These are phyloP conservation scores for Ophion slaviceki DNA, from an alignment of 2,888 invertebrate genomes.

Conservation along the genomic window DNA sequence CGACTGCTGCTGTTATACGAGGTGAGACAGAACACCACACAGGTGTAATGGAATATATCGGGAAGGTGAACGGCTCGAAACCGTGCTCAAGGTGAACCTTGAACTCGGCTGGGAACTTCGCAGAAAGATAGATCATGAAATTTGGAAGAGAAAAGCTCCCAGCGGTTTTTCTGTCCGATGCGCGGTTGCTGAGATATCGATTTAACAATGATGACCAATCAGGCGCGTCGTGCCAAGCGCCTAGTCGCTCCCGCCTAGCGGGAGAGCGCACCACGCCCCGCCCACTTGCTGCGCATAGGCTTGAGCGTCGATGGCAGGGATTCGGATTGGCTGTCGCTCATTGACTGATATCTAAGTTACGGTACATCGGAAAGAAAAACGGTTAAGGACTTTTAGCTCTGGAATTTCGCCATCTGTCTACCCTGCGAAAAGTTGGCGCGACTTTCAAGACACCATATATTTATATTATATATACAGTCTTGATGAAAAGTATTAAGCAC, in stretches of 20 bases:
- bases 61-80: neutral
- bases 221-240: neutral
- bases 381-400: neutral
- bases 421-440: neutral
- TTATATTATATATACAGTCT: too few relatives aligned
- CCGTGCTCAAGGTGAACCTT: neutral
- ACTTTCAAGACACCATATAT: too few relatives aligned
- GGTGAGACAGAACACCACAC: conserved; percentile 6
- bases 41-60: conserved; percentile 54
- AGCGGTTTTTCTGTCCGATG: neutral
- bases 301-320: neutral
- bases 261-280: neutral
- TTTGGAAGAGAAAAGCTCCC: neutral
- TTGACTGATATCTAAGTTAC: neutral
- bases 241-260: neutral
- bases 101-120: neutral
- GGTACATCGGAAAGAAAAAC: neutral
- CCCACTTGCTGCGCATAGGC: neutral
- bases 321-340: neutral
- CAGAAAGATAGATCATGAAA: neutral
- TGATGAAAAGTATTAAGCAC: too few relatives aligned
- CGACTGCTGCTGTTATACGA: too few relatives aligned
- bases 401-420: neutral
- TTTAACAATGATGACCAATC: neutral
- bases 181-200: neutral